phyloP scores from a whole-genome alignment of 2,797 vertebrate species.

The Furcifer pardalis region DNA sequence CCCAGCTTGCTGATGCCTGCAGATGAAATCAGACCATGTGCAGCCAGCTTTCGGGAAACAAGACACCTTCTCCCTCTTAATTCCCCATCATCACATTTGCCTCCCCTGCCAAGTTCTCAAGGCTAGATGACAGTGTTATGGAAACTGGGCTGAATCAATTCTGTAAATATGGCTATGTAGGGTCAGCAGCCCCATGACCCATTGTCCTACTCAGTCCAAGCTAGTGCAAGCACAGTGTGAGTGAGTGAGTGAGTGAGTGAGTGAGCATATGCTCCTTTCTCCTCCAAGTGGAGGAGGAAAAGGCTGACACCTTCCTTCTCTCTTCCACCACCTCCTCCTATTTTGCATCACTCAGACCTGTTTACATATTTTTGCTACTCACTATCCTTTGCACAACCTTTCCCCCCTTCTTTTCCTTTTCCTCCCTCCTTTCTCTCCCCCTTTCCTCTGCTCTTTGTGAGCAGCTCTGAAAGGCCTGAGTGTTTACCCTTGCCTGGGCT shows the following conservation, averaged over 20 bases:
- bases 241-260: background rate
- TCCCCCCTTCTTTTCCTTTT: constrained; percentile 2
- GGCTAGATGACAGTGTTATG: background rate
- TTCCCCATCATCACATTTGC: background rate
- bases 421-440: constrained; percentile 3
- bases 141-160: background rate
- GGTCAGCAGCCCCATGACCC: background rate
- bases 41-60: background rate
- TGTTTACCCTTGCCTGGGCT: constrained; percentile 18
- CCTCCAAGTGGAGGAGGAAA: no score
- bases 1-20: background rate
- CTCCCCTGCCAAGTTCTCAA: constrained; percentile 23
- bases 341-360: constrained; percentile 2
- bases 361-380: constrained; percentile 25
- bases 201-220: background rate
- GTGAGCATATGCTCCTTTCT: no score
- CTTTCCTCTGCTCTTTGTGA: background rate
- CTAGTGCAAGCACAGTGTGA: background rate
- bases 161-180: background rate
- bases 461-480: constrained; percentile 23
- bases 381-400: rapidly evolving
- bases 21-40: background rate
- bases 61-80: background rate
- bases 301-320: background rate
- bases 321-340: background rate